Evolutionary conservation across 2,888 invertebrate species (phyloP).

Genomic region (Lycaena phlaeas): DNA sequence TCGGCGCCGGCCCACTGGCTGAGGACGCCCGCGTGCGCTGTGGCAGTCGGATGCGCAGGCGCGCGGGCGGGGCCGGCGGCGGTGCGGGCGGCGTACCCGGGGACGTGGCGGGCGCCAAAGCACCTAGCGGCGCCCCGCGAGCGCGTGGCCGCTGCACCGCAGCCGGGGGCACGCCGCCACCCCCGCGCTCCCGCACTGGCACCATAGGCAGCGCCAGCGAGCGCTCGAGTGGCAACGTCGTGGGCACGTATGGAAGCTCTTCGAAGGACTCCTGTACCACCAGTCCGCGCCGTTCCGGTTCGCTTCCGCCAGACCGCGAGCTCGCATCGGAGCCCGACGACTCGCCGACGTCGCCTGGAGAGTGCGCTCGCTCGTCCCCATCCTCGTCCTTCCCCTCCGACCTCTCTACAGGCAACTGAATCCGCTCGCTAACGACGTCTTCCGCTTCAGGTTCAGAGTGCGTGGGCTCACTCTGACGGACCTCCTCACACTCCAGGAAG

Average conservation of each 20-base stretch:
- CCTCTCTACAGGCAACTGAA: not conserved
- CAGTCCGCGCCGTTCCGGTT: conserved; percentile 78
- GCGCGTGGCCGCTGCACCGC: conserved; percentile 73
- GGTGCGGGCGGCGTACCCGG: conserved; percentile 23
- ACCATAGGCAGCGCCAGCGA: conserved; percentile 86
- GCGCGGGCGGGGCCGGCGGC: conserved; percentile 39
- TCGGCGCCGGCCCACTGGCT: conserved; percentile 20
- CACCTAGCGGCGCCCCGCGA: conserved; percentile 80
- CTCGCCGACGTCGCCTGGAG: conserved; percentile 33
- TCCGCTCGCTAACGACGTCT: conserved; percentile 8
- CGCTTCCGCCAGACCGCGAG: conserved; percentile 48
- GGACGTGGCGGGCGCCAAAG: conserved; percentile 29
- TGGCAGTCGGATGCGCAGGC: conserved; percentile 45
- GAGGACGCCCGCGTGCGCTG: conserved; percentile 49
- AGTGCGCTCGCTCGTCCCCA: conserved; percentile 21
- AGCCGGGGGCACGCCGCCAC: conserved; percentile 38
- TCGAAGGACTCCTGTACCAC: conserved; percentile 89
- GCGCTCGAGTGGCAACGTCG: conserved; percentile 89
- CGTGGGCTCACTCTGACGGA: conserved; percentile 27
- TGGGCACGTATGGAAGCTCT: conserved; percentile 90
- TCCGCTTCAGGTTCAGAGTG: conserved; percentile 15
- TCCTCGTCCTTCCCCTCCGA: conserved; percentile 15
- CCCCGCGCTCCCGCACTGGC: conserved; percentile 74
- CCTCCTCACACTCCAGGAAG: conserved; percentile 76
- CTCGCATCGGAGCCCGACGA: conserved; percentile 83